Percentiles rank a stretch among this genome's conserved stretches.
Evolutionary conservation across 2,797 vertebrate genomes (phyloP).

Genomic region (Yasuhikotakia modesta): DNA sequence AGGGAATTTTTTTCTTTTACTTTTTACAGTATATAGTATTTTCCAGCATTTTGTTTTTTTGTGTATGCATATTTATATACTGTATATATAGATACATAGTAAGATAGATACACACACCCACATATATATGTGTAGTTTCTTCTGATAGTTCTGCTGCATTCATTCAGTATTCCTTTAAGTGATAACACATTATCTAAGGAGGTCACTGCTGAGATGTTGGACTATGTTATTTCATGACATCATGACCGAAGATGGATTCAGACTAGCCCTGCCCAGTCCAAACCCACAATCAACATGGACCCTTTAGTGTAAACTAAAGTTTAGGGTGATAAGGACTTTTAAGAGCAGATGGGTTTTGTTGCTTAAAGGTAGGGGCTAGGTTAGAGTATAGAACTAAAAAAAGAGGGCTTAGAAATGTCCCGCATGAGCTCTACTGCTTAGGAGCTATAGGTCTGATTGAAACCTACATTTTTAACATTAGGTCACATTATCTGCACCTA

Average conservation of each 20-base stretch:
- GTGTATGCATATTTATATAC: too few species aligned
- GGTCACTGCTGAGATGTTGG: constrained; percentile 8
- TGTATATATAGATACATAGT: too few species aligned
- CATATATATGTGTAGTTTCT: background rate
- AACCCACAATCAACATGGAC: constrained; percentile 36
- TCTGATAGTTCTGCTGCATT: background rate
- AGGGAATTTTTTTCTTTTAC: too few species aligned
- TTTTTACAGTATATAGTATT: too few species aligned
- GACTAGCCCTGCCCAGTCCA: background rate
- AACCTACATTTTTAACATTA: background rate
- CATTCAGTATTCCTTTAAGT: background rate
- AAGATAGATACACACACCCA: too few species aligned
- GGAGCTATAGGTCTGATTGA: background rate
- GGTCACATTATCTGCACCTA: background rate
- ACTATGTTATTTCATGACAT: constrained; percentile 61
- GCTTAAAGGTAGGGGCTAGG: background rate
- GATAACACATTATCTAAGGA: constrained; percentile 29
- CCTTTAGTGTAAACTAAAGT: constrained; percentile 9
- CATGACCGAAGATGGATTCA: constrained; percentile 64
- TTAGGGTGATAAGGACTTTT: background rate
- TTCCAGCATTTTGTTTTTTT: too few species aligned
- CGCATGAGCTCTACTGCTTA: background rate
- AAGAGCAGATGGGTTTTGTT: background rate
- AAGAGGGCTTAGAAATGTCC: background rate
- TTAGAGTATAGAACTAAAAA: background rate